A percentile compares a stretch with the other conserved stretches of the same genome.
phyloP scores from a whole-genome alignment of 2,797 vertebrate species.

The Sebastes cheni region DNA sequence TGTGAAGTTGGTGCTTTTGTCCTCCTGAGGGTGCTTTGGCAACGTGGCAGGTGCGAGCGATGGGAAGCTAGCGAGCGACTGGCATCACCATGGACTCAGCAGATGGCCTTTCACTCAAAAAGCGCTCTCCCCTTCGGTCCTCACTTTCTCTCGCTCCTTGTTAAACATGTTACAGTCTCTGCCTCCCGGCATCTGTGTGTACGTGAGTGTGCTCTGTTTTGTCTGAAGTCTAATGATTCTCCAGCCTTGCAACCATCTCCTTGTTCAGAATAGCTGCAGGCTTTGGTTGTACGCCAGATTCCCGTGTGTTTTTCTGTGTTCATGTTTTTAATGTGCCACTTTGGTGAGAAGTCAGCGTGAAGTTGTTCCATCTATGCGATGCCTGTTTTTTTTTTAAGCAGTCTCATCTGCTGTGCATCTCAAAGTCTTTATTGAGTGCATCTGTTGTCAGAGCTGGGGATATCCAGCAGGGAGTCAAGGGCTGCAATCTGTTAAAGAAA shows the following conservation, averaged over 20 bases:
- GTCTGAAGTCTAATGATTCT: conserved; percentile 60
- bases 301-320: conserved; percentile 19
- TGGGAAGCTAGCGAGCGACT: conserved; percentile 56
- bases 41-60: conserved; percentile 71
- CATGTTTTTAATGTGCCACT: conserved; percentile 49
- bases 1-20: conserved; percentile 65
- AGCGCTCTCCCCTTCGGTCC: conserved; percentile 43
- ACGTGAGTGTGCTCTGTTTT: conserved; percentile 43
- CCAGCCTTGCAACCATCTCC: conserved; percentile 28
- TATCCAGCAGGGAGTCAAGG: conserved; percentile 10
- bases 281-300: conserved; percentile 48
- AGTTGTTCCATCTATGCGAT: conserved; percentile 32
- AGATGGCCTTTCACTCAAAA: conserved; percentile 79
- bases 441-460: conserved; percentile 40
- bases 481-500: conserved; percentile 35
- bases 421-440: conserved; percentile 26
- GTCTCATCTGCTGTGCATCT: conserved; percentile 30
- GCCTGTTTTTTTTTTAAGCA: conserved; percentile 5
- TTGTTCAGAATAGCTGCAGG: conserved; percentile 38
- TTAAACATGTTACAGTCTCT: conserved; percentile 67
- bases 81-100: conserved; percentile 66
- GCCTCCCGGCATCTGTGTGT: conserved; percentile 55
- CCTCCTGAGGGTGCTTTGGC: conserved; percentile 70
- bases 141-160: conserved; percentile 67
- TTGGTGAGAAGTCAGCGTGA: conserved; percentile 41